These are phyloP conservation scores for Berghia stephanieae DNA, from an alignment of 1,140 invertebrate genomes.

Conservation along the genomic window DNA sequence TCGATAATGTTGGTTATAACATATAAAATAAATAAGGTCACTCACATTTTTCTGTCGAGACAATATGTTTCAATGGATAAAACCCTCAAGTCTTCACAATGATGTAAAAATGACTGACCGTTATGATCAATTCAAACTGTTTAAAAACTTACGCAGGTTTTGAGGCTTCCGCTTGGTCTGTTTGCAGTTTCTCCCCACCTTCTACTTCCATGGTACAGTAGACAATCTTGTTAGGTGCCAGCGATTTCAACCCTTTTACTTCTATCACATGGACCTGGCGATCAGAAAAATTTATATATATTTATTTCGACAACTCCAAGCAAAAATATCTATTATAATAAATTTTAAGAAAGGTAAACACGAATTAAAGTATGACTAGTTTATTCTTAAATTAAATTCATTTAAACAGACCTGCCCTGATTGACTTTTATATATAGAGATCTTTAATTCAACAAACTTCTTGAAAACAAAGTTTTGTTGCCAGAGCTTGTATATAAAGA, in stretches of 20 bases:
- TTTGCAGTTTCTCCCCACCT: constrained; percentile 94
- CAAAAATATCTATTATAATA: too few species aligned
- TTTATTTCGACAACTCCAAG: too few species aligned
- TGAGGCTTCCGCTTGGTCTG: constrained; percentile 98
- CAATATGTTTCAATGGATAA: too few species aligned
- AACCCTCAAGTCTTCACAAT: too few species aligned
- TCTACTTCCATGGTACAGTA: constrained; percentile 99
- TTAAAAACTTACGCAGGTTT: constrained; percentile 86
- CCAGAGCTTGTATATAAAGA: too few species aligned
- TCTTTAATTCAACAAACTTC: too few species aligned
- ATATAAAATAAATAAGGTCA: too few species aligned
- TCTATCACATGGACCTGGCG: constrained; percentile 95
- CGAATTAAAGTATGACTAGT: background rate
- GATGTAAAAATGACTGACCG: too few species aligned
- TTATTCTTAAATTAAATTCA: background rate
- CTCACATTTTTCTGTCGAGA: too few species aligned
- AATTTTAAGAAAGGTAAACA: background rate
- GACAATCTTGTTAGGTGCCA: constrained; percentile 96
- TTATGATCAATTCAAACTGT: background rate
- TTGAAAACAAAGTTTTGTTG: too few species aligned
- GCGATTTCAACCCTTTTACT: constrained; percentile 95
- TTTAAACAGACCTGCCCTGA: background rate
- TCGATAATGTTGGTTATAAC: too few species aligned
- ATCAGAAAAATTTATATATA: background rate
- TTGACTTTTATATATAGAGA: too few species aligned